These are phyloP conservation scores for Leptinotarsa defecta DNA, from an alignment of 1,140 invertebrate species.

Conservation along the genomic window DNA sequence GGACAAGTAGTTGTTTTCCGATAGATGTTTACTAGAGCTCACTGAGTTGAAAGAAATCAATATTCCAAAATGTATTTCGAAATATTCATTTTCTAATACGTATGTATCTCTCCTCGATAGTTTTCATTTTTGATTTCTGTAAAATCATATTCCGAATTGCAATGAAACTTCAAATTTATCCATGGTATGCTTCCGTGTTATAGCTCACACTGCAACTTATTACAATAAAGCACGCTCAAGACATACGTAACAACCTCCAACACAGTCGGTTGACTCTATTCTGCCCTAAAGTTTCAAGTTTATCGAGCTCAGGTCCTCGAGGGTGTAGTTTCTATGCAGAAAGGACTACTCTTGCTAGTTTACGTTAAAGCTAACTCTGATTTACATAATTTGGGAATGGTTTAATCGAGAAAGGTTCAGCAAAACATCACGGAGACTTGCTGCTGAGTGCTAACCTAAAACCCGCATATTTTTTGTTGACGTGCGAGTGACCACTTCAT, in stretches of 20 bases:
- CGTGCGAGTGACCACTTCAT: not conserved
- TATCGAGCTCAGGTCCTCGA: conserved; percentile 26
- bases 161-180: too few relatives aligned
- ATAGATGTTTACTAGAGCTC: too few relatives aligned
- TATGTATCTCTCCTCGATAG: too few relatives aligned
- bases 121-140: too few relatives aligned
- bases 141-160: too few relatives aligned
- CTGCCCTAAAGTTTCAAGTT: conserved; percentile 36
- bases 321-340: conserved; percentile 30
- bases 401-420: not conserved
- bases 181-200: too few relatives aligned
- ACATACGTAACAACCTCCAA: conserved; percentile 6
- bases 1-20: too few relatives aligned
- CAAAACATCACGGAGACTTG: not conserved
- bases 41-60: too few relatives aligned
- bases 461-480: not conserved
- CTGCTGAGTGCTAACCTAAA: not conserved
- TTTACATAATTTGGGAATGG: conserved; percentile 32
- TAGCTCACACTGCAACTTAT: not conserved
- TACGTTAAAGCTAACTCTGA: conserved; percentile 13
- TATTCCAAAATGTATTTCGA: too few relatives aligned
- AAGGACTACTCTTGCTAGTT: conserved; percentile 28
- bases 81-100: too few relatives aligned
- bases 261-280: conserved; percentile 22
- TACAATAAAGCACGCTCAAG: not conserved